A percentile compares a stretch with the other conserved stretches of the same genome.
Conservation (phyloP, 1,140 invertebrate genomes). For the Hermetia illucens region DNA sequence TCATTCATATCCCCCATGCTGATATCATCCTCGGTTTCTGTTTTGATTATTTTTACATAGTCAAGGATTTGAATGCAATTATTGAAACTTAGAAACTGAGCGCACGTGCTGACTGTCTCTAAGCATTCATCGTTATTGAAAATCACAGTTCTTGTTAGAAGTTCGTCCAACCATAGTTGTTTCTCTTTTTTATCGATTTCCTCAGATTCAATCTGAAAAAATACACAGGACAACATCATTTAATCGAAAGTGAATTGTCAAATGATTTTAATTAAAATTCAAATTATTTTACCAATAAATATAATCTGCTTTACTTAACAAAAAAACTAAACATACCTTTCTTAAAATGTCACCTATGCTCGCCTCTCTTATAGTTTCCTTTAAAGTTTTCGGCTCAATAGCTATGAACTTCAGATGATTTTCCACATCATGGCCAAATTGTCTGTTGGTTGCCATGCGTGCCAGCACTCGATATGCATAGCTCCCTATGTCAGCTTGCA, state of each 20-base stretch:
- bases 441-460: slow-evolving; percentile 4
- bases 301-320: too few species aligned
- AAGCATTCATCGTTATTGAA: slow-evolving; percentile 21
- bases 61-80: slow-evolving; percentile 8
- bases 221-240: too few species aligned
- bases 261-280: too few species aligned
- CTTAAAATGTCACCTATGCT: slow-evolving; percentile 15
- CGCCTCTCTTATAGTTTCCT: slow-evolving; percentile 9
- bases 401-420: slow-evolving; percentile 12
- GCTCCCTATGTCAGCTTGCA: slow-evolving; percentile 13
- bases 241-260: too few species aligned
- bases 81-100: slow-evolving; percentile 8
- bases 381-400: slow-evolving; percentile 10
- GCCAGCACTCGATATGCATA: slow-evolving; percentile 9
- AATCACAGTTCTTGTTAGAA: slow-evolving; percentile 10
- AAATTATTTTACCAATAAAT: too few species aligned
- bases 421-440: slow-evolving; percentile 11
- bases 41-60: slow-evolving; percentile 5
- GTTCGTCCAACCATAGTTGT: slow-evolving; percentile 7
- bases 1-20: too few species aligned
- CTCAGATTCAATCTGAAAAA: too few species aligned
- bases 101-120: slow-evolving; percentile 11
- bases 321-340: too few species aligned
- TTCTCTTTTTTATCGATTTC: too few species aligned
- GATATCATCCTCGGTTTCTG: too few species aligned